phyloP scores from a whole-genome alignment of 2,113 vertebrate species.

The Sarotherodon lohbergeri region DNA sequence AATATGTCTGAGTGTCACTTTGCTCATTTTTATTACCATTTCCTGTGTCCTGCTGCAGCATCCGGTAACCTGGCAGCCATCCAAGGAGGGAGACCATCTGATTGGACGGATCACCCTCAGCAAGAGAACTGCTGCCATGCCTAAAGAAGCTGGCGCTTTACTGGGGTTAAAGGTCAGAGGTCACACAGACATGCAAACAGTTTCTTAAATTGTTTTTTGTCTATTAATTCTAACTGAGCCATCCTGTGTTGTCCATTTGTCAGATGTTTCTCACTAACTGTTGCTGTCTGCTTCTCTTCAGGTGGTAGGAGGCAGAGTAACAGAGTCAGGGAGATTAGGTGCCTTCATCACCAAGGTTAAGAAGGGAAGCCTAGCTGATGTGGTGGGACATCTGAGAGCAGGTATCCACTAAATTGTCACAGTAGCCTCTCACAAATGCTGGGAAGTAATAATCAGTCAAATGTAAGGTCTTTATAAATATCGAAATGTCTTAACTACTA shows the following conservation, averaged over 20 bases:
- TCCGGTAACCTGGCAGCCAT: conserved; percentile 98
- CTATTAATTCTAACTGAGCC: background rate
- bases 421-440: background rate
- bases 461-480: background rate
- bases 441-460: background rate
- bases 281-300: conserved; percentile 58
- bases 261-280: background rate
- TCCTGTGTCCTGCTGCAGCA: conserved; percentile 71
- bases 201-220: background rate
- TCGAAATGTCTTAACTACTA: background rate
- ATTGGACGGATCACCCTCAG: conserved; percentile 97
- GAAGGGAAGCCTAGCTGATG: conserved; percentile 96
- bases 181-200: background rate
- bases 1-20: background rate
- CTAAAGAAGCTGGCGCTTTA: conserved; percentile 94
- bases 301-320: conserved; percentile 98
- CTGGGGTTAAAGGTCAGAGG: conserved; percentile 87
- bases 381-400: conserved; percentile 95
- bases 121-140: conserved; percentile 92
- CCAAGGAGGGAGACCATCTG: conserved; percentile 95
- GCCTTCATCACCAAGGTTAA: conserved; percentile 99
- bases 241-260: background rate
- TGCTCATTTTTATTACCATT: background rate
- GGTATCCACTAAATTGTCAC: conserved; percentile 68
- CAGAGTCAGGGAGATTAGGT: conserved; percentile 93